These are phyloP conservation scores for Drosophila glabriapex DNA, from an alignment of 2,888 invertebrate species.

Conservation along the genomic window DNA sequence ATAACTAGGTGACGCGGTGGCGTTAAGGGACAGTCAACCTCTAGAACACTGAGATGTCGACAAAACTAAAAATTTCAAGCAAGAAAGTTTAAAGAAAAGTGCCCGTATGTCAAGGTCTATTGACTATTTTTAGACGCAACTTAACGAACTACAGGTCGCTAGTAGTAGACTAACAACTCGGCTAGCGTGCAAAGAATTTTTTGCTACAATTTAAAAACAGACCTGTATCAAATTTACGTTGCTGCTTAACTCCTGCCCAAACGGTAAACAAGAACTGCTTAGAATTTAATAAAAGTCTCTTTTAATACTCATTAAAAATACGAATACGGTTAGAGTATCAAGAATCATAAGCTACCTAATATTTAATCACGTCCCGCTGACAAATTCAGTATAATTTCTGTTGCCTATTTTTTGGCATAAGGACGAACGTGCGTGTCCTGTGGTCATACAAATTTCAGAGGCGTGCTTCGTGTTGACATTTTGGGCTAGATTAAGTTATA, in stretches of 20 bases:
- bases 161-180: neutral
- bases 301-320: constrained; percentile 35
- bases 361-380: neutral
- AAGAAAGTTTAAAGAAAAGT: neutral
- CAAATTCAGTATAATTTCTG: constrained; percentile 14
- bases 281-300: neutral
- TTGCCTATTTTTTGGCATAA: constrained; percentile 17
- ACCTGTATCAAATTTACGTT: neutral
- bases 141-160: neutral
- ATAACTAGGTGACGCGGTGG: neutral
- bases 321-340: neutral
- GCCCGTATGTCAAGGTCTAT: neutral
- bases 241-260: neutral
- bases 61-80: constrained; percentile 20
- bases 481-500: constrained; percentile 77
- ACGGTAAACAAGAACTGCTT: no score
- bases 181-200: neutral
- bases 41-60: constrained; percentile 5
- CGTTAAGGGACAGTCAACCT: neutral
- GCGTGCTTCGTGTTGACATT: constrained; percentile 67
- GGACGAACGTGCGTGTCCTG: constrained; percentile 62
- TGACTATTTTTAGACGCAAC: neutral
- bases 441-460: constrained; percentile 63
- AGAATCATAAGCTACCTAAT: constrained; percentile 18
- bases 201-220: neutral